phyloP scores from a whole-genome alignment of 1,140 invertebrate species.

The Proctacanthus coquilletti region DNA sequence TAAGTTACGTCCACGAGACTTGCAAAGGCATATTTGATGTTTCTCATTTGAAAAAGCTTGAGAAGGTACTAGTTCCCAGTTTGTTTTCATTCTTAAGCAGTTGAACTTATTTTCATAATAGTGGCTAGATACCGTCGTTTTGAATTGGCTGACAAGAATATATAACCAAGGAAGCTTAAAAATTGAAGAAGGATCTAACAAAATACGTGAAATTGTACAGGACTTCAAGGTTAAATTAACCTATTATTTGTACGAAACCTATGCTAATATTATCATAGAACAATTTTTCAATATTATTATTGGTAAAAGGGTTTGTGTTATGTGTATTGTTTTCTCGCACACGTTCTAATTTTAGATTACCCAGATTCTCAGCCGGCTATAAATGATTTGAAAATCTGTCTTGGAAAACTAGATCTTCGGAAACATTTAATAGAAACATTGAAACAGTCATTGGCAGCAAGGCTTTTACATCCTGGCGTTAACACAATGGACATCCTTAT shows the following conservation, averaged over 20 bases:
- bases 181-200: constrained; percentile 33
- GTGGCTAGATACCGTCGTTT: constrained; percentile 70
- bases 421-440: constrained; percentile 58
- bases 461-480: constrained; percentile 83
- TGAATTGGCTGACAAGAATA: constrained; percentile 67
- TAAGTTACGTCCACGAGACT: constrained; percentile 58
- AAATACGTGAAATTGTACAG: constrained; percentile 40
- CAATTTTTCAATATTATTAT: constrained; percentile 94
- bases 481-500: constrained; percentile 96
- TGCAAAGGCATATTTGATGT: constrained; percentile 74
- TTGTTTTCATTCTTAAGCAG: background rate
- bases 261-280: constrained; percentile 73
- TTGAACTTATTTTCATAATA: constrained; percentile 18
- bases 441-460: constrained; percentile 60
- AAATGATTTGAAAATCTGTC: constrained; percentile 73
- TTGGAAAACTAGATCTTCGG: constrained; percentile 72
- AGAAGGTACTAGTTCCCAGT: constrained; percentile 36
- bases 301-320: constrained; percentile 38
- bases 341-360: constrained; percentile 44
- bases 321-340: constrained; percentile 1
- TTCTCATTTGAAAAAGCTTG: constrained; percentile 52
- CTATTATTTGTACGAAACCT: constrained; percentile 77
- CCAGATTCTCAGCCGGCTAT: constrained; percentile 89
- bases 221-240: constrained; percentile 65
- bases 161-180: constrained; percentile 47